These are phyloP conservation scores for Passer montanus DNA, from an alignment of 2,113 vertebrate species.

Conservation along the genomic window DNA sequence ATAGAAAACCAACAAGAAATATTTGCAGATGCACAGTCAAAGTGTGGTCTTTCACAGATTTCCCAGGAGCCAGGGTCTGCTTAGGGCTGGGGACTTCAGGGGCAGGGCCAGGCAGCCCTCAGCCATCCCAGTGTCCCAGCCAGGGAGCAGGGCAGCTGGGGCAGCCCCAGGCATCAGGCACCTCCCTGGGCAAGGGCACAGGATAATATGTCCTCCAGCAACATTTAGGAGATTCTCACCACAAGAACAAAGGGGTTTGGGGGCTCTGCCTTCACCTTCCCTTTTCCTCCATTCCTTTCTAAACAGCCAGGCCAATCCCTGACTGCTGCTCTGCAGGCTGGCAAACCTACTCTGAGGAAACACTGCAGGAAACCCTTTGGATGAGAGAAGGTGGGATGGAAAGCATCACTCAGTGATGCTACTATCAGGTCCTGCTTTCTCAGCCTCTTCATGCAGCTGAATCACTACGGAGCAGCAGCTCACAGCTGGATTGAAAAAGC, in stretches of 20 bases:
- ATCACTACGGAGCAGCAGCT: neutral
- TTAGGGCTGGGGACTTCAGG: neutral
- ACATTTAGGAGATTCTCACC: neutral
- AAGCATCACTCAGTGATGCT: neutral
- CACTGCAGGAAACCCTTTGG: neutral
- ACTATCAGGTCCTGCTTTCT: neutral
- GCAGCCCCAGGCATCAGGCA: neutral
- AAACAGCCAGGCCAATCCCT: rapidly evolving
- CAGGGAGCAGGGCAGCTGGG: neutral
- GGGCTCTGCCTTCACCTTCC: neutral
- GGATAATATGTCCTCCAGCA: rapidly evolving
- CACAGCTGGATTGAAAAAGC: neutral
- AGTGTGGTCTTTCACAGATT: neutral
- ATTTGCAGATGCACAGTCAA: neutral
- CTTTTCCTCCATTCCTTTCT: neutral
- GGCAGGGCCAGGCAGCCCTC: neutral
- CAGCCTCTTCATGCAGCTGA: neutral
- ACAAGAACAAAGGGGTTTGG: neutral
- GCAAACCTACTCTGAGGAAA: neutral
- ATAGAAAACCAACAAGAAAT: neutral
- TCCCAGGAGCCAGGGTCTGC: neutral
- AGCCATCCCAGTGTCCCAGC: rapidly evolving
- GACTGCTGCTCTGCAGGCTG: neutral
- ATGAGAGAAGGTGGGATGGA: neutral
- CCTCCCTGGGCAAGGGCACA: neutral